Base-by-base conservation (phyloP, 37 sponge, comb jelly and placozoan genomes). In the Dysidea cf. avara region DNA sequence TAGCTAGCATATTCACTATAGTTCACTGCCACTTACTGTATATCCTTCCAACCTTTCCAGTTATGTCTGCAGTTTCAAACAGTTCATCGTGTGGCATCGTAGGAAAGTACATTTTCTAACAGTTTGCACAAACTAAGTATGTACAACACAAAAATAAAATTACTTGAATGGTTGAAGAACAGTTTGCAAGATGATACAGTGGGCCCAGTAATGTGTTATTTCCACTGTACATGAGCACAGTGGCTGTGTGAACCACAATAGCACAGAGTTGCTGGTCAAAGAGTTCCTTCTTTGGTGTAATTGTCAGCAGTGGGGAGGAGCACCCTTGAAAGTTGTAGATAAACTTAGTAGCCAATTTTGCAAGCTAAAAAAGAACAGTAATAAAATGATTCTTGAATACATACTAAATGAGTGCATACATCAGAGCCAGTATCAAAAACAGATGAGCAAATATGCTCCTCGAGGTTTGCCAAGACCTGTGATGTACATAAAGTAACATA, bases 51-150 rank as follows among this genome's bases (percentile, higher is more conserved):
- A 43, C 46, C n/a, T n/a, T n/a, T 13, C 64, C 64, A 12, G 46
- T 5, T 12, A 43, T 9, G 9, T 5, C 46, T 43, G 5, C 9
- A 43, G 49, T 54, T 12, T 71, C 72, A 52, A 37, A 54, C 6
- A 71, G 72, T 7, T 47, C 22, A 32, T 71, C 72, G 3, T 71
- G 34, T 52, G 72, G 72, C 88, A 87, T 87, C 14, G 88, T 82
- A 11, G 88, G 88, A 26, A 87, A 61, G 58, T 72, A 87, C 35
- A 65, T 54, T 58, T 57, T 60, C 87, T 86, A 43, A 43, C 46
- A 43, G 46, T 12, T 9, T 43, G 7, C 9, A 43, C 9, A 5
- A 12, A 43, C 9, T 12, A 12, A 43, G 9, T 5, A 43, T 43
- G 46, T n/a, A n/a, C n/a, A n/a, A n/a, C n/a, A n/a, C n/a, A n/a